A percentile compares a stretch with the other conserved stretches of the same genome.
Evolutionary conservation across 2,797 vertebrate genomes (phyloP).

Genomic region (Pangasius macronema): DNA sequence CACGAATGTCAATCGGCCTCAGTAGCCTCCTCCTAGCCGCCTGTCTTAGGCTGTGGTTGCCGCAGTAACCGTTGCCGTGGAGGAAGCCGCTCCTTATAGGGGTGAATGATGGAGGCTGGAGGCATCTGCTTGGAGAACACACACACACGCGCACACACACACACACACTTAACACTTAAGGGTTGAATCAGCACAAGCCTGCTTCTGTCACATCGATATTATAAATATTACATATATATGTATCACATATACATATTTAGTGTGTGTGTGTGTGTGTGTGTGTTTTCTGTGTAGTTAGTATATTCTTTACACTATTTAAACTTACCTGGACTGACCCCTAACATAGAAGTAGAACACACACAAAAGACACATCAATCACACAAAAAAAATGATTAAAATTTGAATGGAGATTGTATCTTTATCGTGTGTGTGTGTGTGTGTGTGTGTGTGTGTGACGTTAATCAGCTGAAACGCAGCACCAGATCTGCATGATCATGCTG

Average conservation of each 20-base stretch:
- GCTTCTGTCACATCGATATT: neutral
- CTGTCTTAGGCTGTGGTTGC: conserved; percentile 48
- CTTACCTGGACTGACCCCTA: too few species aligned
- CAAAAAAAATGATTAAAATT: too few species aligned
- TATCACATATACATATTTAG: neutral
- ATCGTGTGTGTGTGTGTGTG: neutral
- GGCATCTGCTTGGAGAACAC: conserved; percentile 30
- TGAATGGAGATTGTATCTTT: neutral
- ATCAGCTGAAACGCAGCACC: conserved; percentile 5
- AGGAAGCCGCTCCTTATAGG: conserved; percentile 48
- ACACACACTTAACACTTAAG: conserved; percentile 13
- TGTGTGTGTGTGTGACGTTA: neutral
- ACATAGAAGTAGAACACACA: too few species aligned
- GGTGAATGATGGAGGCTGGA: conserved; percentile 49
- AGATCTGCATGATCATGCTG: neutral
- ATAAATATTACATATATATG: neutral
- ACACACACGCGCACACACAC: neutral
- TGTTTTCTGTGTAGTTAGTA: neutral
- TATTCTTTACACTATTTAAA: too few species aligned
- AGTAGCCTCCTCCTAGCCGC: too few species aligned
- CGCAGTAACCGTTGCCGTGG: conserved; percentile 54
- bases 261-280: neutral
- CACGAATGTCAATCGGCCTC: too few species aligned
- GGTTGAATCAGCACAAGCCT: conserved; percentile 43
- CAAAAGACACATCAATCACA: too few species aligned